phyloP scores from a whole-genome alignment of 2,797 vertebrate genomes.

The Ispidina picta region DNA sequence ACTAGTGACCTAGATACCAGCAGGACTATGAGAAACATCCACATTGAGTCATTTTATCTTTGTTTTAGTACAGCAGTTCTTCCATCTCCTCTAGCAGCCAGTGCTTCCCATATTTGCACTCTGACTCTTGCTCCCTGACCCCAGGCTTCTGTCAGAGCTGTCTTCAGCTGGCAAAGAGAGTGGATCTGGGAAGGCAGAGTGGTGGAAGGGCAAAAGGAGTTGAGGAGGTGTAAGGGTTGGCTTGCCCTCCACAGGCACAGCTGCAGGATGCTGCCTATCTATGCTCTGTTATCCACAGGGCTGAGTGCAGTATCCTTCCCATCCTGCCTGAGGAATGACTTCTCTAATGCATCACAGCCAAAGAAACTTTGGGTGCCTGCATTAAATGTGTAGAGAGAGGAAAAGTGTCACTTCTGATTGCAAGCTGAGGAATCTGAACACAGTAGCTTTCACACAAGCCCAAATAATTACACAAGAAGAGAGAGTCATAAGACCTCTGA shows the following conservation, averaged over 20 bases:
- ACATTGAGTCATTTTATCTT: neutral
- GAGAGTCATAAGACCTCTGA: neutral
- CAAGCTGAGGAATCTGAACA: neutral
- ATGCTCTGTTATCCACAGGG: fast-evolving
- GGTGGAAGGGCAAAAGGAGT: neutral
- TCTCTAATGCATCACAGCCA: neutral
- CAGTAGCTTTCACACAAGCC: neutral
- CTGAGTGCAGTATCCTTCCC: neutral
- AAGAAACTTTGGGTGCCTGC: neutral
- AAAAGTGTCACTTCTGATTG: neutral
- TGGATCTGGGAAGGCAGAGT: neutral
- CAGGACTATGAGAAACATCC: neutral
- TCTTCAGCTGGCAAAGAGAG: neutral
- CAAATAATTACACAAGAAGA: neutral
- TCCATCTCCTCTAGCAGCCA: neutral
- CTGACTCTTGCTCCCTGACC: neutral
- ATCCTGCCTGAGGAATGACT: neutral
- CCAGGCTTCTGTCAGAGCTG: neutral
- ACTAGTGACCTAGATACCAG: neutral
- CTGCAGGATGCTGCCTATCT: neutral
- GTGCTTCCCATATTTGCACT: neutral
- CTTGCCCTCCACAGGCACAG: neutral
- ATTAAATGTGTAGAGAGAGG: neutral
- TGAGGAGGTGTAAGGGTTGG: neutral
- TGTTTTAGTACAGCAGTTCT: neutral